These are phyloP conservation scores for Aricia agestis DNA, from an alignment of 1,140 invertebrate species.

Conservation along the genomic window DNA sequence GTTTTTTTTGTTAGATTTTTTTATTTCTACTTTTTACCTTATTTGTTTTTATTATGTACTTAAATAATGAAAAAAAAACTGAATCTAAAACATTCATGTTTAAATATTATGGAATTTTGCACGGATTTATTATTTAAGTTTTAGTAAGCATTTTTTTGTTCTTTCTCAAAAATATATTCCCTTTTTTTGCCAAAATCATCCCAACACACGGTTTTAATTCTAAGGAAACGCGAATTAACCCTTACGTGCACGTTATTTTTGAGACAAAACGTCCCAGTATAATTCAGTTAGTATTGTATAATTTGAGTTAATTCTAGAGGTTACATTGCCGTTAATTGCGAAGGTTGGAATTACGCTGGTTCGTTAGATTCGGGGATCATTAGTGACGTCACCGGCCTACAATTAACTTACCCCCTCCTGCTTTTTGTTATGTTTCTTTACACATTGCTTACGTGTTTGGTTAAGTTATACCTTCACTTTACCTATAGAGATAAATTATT, in stretches of 20 bases:
- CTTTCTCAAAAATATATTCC: no score
- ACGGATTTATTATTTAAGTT: no score
- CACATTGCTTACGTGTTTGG: not conserved
- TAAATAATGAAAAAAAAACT: no score
- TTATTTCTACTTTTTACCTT: no score
- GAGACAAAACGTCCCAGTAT: not conserved
- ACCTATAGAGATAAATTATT: no score
- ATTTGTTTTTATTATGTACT: no score
- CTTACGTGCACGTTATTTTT: not conserved
- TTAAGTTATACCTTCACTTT: not conserved
- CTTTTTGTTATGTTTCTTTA: not conserved
- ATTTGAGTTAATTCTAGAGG: not conserved
- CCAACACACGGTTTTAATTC: no score
- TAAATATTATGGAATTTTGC: no score
- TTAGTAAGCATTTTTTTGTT: no score
- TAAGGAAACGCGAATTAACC: not conserved
- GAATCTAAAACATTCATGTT: no score
- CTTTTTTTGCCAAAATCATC: no score
- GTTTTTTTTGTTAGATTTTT: no score
- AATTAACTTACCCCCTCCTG: not conserved
- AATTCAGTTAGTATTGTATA: not conserved
- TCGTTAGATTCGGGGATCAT: conserved; percentile 52
- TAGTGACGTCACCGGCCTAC: conserved; percentile 33
- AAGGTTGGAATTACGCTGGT: conserved; percentile 48
- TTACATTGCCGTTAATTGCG: conserved; percentile 38